These are phyloP conservation scores for Nyctalus aviator DNA, from an alignment of 2,797 vertebrate species.

Conservation along the genomic window DNA sequence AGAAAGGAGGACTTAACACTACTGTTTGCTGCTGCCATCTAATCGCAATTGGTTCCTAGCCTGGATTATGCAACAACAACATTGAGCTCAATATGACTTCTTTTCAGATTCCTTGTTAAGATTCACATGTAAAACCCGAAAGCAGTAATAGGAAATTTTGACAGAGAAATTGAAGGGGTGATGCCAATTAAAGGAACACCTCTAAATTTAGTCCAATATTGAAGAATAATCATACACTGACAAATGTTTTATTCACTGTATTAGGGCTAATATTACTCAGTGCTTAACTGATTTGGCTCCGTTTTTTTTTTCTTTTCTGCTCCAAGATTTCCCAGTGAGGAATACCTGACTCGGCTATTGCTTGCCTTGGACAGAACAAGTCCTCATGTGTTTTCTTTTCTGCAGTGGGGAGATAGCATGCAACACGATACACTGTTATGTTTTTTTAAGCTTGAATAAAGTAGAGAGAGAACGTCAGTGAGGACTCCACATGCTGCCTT, in stretches of 20 bases:
- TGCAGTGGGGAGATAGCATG: not conserved
- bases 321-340: not conserved
- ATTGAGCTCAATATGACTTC: not conserved
- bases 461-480: not conserved
- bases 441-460: not conserved
- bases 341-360: not conserved
- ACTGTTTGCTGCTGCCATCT: not conserved
- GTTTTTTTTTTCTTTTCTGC: not conserved
- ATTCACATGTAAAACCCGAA: not conserved
- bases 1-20: not conserved
- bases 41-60: not conserved
- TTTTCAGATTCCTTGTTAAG: not conserved
- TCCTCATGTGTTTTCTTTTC: not conserved
- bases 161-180: not conserved
- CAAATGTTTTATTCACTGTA: not conserved
- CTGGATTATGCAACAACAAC: not conserved
- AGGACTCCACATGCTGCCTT: not conserved
- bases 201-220: not conserved
- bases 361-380: conserved; percentile 10
- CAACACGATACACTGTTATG: not conserved
- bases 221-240: not conserved
- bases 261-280: not conserved
- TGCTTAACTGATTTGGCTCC: not conserved
- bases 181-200: not conserved
- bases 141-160: not conserved